Evolutionary conservation across 2,797 vertebrate genomes (phyloP).

Genomic region (Australoheros facetus): DNA sequence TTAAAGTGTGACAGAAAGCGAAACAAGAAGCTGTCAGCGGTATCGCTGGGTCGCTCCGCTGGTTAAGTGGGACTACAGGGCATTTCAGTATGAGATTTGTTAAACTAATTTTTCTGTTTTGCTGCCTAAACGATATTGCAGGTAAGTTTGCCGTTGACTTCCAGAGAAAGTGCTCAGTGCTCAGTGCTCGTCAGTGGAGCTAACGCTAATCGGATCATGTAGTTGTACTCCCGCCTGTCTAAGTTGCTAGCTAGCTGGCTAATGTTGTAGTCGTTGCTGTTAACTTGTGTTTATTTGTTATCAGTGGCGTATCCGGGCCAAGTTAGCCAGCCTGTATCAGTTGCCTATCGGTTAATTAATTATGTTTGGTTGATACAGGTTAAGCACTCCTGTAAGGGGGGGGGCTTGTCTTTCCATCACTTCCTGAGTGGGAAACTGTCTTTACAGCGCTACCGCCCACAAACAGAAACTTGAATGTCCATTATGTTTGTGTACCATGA

Average conservation of each 20-base stretch:
- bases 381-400: not conserved
- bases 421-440: not conserved
- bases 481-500: not conserved
- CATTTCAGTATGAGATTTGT: slow-evolving; percentile 73
- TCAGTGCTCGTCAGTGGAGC: slow-evolving; percentile 23
- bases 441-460: not conserved
- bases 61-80: slow-evolving; percentile 33
- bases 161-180: slow-evolving; percentile 60
- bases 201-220: slow-evolving; percentile 63
- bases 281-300: slow-evolving; percentile 1
- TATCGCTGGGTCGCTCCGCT: slow-evolving; percentile 29
- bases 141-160: slow-evolving; percentile 68
- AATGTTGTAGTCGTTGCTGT: slow-evolving; percentile 14
- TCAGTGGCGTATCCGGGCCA: not conserved
- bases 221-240: slow-evolving; percentile 26
- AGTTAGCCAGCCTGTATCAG: not conserved
- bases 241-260: slow-evolving; percentile 60
- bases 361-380: not conserved
- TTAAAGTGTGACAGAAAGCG: slow-evolving; percentile 66
- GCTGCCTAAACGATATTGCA: slow-evolving; percentile 65
- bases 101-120: slow-evolving; percentile 66
- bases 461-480: not conserved
- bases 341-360: not conserved
- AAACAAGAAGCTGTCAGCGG: slow-evolving; percentile 46
- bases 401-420: not conserved